Conservation (phyloP, 92 coral and sea anemone species). For the Pocillopora grandis region DNA sequence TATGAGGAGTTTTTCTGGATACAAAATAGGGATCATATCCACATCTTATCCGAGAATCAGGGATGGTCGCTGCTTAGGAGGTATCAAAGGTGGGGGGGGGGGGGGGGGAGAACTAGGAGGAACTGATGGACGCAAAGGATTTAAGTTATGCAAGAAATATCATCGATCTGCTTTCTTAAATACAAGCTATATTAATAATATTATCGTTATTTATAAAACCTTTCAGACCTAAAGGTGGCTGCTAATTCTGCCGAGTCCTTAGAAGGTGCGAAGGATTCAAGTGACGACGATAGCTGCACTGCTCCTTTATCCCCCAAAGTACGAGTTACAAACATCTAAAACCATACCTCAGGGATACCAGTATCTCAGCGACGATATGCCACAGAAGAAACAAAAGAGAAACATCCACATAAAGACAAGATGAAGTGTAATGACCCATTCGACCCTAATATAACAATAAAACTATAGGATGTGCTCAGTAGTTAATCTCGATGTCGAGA, state of each 20-base stretch:
- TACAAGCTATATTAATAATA: background rate
- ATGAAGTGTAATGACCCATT: background rate
- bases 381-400: background rate
- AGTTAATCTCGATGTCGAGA: no score
- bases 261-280: background rate
- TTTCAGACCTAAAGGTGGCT: constrained; percentile 25
- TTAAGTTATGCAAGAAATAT: background rate
- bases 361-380: background rate
- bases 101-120: no score
- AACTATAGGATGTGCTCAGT: no score
- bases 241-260: constrained; percentile 23
- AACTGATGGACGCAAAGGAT: no score
- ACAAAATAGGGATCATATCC: no score
- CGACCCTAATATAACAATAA: no score
- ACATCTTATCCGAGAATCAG: no score
- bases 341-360: background rate
- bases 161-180: background rate
- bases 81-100: no score
- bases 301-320: constrained; percentile 17
- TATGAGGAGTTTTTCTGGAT: no score
- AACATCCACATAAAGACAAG: background rate
- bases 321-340: constrained; percentile 11
- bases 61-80: no score
- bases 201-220: no score
- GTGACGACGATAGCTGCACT: constrained; percentile 26